Conservation (phyloP, 2,113 vertebrate genomes). For the Pelecanus crispus region DNA sequence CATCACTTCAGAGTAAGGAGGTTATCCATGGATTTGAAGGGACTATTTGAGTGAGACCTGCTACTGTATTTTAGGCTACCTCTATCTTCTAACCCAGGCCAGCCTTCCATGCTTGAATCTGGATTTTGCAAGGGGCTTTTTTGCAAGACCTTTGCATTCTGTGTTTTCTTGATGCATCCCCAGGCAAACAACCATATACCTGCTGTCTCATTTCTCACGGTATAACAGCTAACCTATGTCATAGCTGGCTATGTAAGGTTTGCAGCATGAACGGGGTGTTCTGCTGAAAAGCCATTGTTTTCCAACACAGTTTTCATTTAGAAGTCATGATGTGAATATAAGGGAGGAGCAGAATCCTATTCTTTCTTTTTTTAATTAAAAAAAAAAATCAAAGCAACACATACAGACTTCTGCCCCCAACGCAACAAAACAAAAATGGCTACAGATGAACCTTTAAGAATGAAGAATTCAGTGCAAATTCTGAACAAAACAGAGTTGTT, state of each 20-base stretch:
- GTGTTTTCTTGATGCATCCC: not conserved
- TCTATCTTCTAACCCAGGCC: not conserved
- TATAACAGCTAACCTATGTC: not conserved
- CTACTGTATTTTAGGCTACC: not conserved
- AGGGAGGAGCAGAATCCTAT: not conserved
- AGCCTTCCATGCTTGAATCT: not conserved
- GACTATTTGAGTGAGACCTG: not conserved
- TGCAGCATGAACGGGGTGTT: fast-evolving
- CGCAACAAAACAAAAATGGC: not conserved
- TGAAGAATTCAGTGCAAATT: not conserved
- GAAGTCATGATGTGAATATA: not conserved
- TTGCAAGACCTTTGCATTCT: not conserved
- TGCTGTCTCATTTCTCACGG: not conserved
- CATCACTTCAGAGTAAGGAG: not conserved
- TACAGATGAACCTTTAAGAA: not conserved
- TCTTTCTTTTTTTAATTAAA: not conserved
- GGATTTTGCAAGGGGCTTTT: not conserved
- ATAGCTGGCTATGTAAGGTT: not conserved
- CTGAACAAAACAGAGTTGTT: not conserved
- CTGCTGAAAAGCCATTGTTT: not conserved
- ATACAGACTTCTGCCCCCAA: not conserved
- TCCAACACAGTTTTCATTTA: not conserved
- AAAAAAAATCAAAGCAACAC: not conserved
- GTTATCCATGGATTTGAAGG: not conserved
- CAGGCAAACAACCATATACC: not conserved